phyloP scores from a whole-genome alignment of 2,797 vertebrate species.

The Poeciliopsis gracilis region DNA sequence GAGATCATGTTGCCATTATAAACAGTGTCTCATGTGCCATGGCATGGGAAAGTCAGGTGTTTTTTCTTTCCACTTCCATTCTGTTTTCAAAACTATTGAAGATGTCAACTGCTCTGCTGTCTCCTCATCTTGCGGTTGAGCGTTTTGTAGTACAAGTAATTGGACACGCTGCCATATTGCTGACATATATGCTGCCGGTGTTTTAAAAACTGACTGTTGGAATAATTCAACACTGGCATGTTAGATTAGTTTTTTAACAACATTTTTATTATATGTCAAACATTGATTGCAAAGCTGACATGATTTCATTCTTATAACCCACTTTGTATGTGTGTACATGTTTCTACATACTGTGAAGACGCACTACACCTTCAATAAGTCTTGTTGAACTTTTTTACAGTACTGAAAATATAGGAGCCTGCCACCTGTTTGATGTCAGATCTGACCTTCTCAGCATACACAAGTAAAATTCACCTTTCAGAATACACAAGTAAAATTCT shows the following conservation, averaged over 20 bases:
- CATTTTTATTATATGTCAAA: not conserved
- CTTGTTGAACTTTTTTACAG: not conserved
- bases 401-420: not conserved
- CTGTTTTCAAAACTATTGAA: slow-evolving; percentile 19
- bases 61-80: slow-evolving; percentile 7
- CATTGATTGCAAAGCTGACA: slow-evolving; percentile 6
- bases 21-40: slow-evolving; percentile 41
- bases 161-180: not conserved
- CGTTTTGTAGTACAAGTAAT: not conserved
- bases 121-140: not conserved
- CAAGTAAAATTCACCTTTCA: not conserved
- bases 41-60: slow-evolving; percentile 6
- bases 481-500: not conserved
- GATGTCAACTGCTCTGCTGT: not conserved
- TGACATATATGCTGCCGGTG: not conserved
- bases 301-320: slow-evolving; percentile 4
- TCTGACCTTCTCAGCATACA: not conserved
- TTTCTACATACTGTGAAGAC: not conserved
- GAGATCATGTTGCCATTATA: slow-evolving; percentile 48
- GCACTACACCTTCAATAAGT: not conserved
- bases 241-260: not conserved
- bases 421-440: not conserved
- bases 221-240: not conserved
- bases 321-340: not conserved
- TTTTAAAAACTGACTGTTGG: not conserved